phyloP scores from a whole-genome alignment of 2,888 invertebrate species.

The Tipula vernalis region DNA sequence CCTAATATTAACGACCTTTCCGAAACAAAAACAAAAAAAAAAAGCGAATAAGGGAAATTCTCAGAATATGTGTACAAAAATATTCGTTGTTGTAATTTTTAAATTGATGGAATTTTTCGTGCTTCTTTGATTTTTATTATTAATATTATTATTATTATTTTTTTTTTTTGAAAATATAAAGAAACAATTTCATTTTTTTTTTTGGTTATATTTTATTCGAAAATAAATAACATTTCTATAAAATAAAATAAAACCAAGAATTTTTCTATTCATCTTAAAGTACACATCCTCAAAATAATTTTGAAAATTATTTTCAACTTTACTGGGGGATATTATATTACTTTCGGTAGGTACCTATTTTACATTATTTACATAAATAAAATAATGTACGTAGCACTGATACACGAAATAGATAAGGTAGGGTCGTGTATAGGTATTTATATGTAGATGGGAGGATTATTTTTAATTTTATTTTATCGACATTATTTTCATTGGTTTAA shows the following conservation, averaged over 20 bases:
- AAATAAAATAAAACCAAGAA: background rate
- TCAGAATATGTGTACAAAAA: background rate
- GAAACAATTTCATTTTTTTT: background rate
- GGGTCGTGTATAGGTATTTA: background rate
- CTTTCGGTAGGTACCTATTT: background rate
- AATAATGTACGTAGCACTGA: background rate
- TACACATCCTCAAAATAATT: background rate
- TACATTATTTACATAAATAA: background rate
- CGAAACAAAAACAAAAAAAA: background rate
- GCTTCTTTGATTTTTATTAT: background rate
- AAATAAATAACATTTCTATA: background rate
- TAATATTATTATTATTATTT: background rate
- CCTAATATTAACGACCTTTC: background rate
- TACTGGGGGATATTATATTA: background rate
- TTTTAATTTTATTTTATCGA: background rate
- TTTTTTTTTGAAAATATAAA: background rate
- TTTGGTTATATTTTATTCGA: background rate
- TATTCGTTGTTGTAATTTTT: background rate
- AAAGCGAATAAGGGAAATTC: background rate
- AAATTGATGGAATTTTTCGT: background rate
- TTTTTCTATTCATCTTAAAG: background rate
- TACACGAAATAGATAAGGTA: too few relatives aligned
- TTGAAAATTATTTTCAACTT: background rate
- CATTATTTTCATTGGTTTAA: too few relatives aligned
- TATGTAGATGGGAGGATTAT: background rate